Evolutionary conservation across 2,113 vertebrate genomes (phyloP), one percentile per base, ranked within the genome.

Genomic region (Lagenorhynchus albirostris): DNA sequence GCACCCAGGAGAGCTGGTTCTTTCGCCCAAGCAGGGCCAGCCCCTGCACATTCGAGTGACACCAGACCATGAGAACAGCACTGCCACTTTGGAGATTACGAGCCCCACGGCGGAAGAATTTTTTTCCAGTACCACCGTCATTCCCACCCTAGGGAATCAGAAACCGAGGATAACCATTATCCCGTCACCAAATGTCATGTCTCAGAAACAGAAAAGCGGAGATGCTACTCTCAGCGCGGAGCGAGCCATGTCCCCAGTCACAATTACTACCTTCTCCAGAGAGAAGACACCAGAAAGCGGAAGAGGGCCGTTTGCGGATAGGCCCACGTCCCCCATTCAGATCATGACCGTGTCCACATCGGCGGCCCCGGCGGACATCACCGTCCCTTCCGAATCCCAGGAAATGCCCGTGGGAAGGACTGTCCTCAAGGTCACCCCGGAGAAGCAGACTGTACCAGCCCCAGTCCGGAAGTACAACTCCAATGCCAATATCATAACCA

Each of bases 91-190:
- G 98, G 99, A 99, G 98, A 99, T 99, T 98, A 99, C 99, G 17
- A 99, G 99, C 81, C 99, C 99, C 11, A 98, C 99, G 0, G 98
- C 99, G 0, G 99, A 99, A 68, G 99, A 99, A 53, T 99, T 99
- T 97, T 99, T 99, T 98, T 99, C 99, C 63, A 99, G 99, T 94
- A 99, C 99, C 89, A 99, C 99, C 14, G 99, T 99, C 97, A 99
- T 99, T 98, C 99, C 99, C 3, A 99, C 99, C 25, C 98, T 99
- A 36, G 99, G 99, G 50, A 99, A 98, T 58, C 99, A 99, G 97
- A 99, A 99, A 74, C 99, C 99, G 63, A 98, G 99, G 65, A 99
- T 99, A 97, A 99, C 99, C 63, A 99, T 99, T 29, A 99, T 99
- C 96, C 99, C 99, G 1, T 99, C 99, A 81, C 98, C 99, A 50